phyloP scores from a whole-genome alignment of 2,113 vertebrate genomes.

The Suncus etruscus region DNA sequence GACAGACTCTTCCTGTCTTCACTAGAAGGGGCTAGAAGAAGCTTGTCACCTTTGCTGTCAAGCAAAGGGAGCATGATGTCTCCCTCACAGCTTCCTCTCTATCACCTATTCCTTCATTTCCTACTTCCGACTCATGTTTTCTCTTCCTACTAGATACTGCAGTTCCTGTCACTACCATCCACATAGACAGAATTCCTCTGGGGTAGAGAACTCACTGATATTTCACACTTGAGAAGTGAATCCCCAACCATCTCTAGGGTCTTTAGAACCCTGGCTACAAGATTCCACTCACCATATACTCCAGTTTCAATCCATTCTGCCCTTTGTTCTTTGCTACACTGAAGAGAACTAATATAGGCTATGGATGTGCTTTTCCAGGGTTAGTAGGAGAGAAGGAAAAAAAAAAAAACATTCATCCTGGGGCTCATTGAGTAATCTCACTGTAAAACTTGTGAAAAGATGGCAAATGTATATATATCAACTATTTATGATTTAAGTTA shows the following conservation, averaged over 20 bases:
- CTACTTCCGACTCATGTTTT: not conserved
- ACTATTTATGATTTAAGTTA: too few relatives aligned
- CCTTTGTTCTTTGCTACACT: not conserved
- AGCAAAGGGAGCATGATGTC: not conserved
- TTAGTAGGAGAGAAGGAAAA: not conserved
- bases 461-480: not conserved
- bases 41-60: not conserved
- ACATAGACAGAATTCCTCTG: not conserved
- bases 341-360: not conserved
- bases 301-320: not conserved
- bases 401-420: slow-evolving; percentile 5
- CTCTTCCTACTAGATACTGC: not conserved
- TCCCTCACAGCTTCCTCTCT: not conserved
- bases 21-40: not conserved
- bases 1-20: not conserved
- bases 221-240: too few relatives aligned
- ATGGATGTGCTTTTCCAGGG: not conserved
- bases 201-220: not conserved
- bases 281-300: not conserved
- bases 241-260: too few relatives aligned
- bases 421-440: not conserved
- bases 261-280: not conserved
- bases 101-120: not conserved
- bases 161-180: not conserved
- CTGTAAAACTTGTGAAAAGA: not conserved